Evolutionary conservation across 37 sponge, comb jelly and placozoan genomes (phyloP).

Genomic region (Halichondria panicea): DNA sequence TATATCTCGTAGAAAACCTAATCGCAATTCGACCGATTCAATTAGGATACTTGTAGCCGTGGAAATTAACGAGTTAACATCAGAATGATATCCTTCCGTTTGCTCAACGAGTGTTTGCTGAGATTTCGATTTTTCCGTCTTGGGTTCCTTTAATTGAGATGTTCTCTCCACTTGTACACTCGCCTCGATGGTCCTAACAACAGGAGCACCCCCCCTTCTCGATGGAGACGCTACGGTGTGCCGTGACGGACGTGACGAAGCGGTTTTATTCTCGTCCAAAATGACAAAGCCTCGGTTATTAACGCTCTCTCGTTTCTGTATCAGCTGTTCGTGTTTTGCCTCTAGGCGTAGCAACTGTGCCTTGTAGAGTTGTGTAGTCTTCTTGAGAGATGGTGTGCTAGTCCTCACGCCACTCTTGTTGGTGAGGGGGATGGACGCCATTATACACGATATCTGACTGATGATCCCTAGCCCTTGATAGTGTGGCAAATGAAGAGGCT

Average conservation of each 20-base stretch:
- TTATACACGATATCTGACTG: too few species aligned
- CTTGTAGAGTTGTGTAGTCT: constrained; percentile 33
- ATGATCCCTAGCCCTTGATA: too few species aligned
- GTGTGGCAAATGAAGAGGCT: too few species aligned
- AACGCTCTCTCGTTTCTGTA: background rate
- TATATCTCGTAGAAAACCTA: constrained; percentile 18
- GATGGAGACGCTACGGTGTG: background rate
- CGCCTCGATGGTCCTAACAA: background rate
- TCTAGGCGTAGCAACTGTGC: background rate
- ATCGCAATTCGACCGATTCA: constrained; percentile 22
- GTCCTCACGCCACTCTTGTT: too few species aligned
- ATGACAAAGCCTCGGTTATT: constrained; percentile 17
- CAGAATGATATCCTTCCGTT: background rate
- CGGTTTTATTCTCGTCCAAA: constrained; percentile 5
- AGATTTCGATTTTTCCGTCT: background rate
- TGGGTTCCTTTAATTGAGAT: background rate
- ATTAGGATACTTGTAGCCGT: constrained; percentile 38
- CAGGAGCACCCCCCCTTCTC: background rate
- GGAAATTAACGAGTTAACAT: constrained; percentile 19
- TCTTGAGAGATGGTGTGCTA: constrained; percentile 52
- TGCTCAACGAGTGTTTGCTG: background rate
- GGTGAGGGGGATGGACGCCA: too few species aligned
- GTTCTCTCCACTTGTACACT: background rate
- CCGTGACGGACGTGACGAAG: background rate
- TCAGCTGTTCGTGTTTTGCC: constrained; percentile 19